Conservation (phyloP, 2,888 invertebrate genomes). For the Phengaris arion region DNA sequence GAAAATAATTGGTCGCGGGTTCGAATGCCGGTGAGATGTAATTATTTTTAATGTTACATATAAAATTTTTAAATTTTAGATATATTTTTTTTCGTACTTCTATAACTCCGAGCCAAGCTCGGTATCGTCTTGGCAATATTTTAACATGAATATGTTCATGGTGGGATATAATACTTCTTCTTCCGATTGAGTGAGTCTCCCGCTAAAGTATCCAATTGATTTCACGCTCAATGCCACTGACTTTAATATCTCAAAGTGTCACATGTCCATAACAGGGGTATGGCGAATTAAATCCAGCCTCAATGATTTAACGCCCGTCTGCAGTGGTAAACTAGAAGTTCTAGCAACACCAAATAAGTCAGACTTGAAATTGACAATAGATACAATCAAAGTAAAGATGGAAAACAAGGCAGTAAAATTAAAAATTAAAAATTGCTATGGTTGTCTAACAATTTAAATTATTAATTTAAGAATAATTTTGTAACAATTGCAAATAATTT, state of each 20-base stretch:
- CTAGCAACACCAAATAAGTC: not conserved
- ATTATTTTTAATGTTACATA: too few species aligned
- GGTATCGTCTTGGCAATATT: too few species aligned
- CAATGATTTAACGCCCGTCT: not conserved
- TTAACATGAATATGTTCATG: too few species aligned
- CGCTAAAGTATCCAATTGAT: slow-evolving; percentile 6
- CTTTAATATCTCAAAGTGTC: not conserved
- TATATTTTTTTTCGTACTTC: too few species aligned
- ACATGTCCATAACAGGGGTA: not conserved
- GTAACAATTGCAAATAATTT: too few species aligned
- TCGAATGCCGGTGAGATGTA: too few species aligned
- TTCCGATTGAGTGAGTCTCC: not conserved
- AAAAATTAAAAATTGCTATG: not conserved
- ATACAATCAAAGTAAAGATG: not conserved
- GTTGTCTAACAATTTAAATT: too few species aligned
- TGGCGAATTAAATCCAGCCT: not conserved
- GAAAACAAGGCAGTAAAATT: not conserved
- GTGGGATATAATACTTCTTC: not conserved
- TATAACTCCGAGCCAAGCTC: too few species aligned
- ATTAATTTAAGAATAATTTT: too few species aligned
- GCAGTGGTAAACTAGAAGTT: not conserved
- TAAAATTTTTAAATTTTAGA: too few species aligned
- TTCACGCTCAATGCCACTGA: not conserved
- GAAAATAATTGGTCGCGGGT: too few species aligned
- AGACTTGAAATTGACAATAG: not conserved